These are phyloP conservation scores for Megathymus violae DNA, from an alignment of 1,140 invertebrate species.

Conservation along the genomic window DNA sequence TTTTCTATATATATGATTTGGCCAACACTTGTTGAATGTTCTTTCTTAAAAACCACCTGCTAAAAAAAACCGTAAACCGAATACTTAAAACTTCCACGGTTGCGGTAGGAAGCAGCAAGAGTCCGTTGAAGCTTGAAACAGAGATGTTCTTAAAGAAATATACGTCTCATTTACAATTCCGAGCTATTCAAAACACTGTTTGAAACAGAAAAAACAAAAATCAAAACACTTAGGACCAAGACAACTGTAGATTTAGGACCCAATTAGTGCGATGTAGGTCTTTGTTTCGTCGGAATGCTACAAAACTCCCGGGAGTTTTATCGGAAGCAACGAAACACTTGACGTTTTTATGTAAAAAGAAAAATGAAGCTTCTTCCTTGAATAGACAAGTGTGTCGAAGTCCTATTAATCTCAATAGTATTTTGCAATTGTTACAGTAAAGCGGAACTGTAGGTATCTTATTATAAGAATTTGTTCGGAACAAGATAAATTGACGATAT, in stretches of 20 bases:
- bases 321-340: constrained; percentile 48
- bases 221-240: constrained; percentile 43
- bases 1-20: too few species aligned
- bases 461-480: too few species aligned
- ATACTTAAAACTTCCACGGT: too few species aligned
- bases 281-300: constrained; percentile 45
- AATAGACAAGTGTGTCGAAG: constrained; percentile 30
- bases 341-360: constrained; percentile 52
- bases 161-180: constrained; percentile 11
- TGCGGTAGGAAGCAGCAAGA: too few species aligned
- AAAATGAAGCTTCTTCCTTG: constrained; percentile 28
- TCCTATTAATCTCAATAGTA: constrained; percentile 17
- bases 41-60: too few species aligned
- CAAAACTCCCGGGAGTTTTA: constrained; percentile 43
- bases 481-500: too few species aligned
- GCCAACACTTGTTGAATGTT: too few species aligned
- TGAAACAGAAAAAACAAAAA: constrained; percentile 23
- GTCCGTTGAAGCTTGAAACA: background rate
- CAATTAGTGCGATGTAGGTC: constrained; percentile 49
- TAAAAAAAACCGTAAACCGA: too few species aligned
- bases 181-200: constrained; percentile 16
- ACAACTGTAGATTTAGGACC: constrained; percentile 45
- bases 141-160: constrained; percentile 2
- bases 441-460: too few species aligned
- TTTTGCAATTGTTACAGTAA: constrained; percentile 15